These are phyloP conservation scores for Dioctria linearis DNA, from an alignment of 2,888 invertebrate genomes.

Conservation along the genomic window DNA sequence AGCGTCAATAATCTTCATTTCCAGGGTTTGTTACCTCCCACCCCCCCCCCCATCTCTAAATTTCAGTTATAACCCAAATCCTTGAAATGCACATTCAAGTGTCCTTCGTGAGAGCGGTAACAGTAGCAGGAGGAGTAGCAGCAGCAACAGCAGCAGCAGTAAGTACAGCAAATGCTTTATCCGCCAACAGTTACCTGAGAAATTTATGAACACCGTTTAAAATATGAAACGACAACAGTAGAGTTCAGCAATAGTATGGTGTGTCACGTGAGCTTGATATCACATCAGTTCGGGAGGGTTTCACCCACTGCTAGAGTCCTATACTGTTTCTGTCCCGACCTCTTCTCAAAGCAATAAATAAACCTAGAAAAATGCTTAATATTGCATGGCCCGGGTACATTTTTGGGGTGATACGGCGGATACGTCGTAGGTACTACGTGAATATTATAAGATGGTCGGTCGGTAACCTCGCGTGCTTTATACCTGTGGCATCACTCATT, in stretches of 20 bases:
- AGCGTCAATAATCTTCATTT: slow-evolving; percentile 49
- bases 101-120: slow-evolving; percentile 47
- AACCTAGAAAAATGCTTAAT: slow-evolving; percentile 50
- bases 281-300: neutral
- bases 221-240: slow-evolving; percentile 45
- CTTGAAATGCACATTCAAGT: slow-evolving; percentile 50
- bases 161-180: slow-evolving; percentile 34
- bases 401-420: slow-evolving; percentile 24
- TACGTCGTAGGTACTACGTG: too few species aligned
- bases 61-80: slow-evolving; percentile 42
- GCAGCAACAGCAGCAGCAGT: slow-evolving; percentile 25
- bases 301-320: slow-evolving; percentile 3
- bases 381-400: slow-evolving; percentile 50
- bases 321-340: neutral
- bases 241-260: slow-evolving; percentile 22
- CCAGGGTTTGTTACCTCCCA: neutral
- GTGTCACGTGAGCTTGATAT: slow-evolving; percentile 41
- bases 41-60: neutral
- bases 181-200: slow-evolving; percentile 46
- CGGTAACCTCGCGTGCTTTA: slow-evolving; percentile 55
- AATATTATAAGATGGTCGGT: slow-evolving; percentile 16
- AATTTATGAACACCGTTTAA: slow-evolving; percentile 52
- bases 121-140: slow-evolving; percentile 36
- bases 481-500: slow-evolving; percentile 57
- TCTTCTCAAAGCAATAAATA: slow-evolving; percentile 46